Conservation (phyloP, 2,797 vertebrate species). For the Cynodonichthys magdalenae region DNA sequence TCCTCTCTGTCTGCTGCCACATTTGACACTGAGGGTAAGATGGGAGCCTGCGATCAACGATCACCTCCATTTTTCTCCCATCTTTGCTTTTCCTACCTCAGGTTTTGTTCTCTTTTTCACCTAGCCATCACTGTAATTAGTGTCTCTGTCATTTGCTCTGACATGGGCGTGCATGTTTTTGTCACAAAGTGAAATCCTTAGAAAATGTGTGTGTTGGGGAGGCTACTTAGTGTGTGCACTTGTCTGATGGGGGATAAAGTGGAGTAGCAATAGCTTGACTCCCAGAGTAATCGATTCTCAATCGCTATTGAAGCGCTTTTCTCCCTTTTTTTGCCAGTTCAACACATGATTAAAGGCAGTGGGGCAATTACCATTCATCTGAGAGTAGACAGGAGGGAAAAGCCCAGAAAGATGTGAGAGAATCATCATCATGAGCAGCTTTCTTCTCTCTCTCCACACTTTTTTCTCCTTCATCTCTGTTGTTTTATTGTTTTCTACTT, state of each 20-base stretch:
- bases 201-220: conserved; percentile 9
- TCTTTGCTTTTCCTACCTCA: conserved; percentile 14
- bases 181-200: conserved; percentile 14
- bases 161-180: conserved; percentile 37
- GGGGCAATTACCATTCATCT: conserved; percentile 80
- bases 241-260: conserved; percentile 36
- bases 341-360: conserved; percentile 80
- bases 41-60: conserved; percentile 38
- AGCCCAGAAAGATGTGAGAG: conserved; percentile 72
- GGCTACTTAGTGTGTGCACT: conserved; percentile 2
- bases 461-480: conserved; percentile 11
- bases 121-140: conserved; percentile 74
- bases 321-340: conserved; percentile 73
- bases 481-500: conserved; percentile 13
- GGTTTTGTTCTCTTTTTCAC: conserved; percentile 49
- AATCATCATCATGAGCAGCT: conserved; percentile 74
- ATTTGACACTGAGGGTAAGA: conserved; percentile 52
- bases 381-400: conserved; percentile 70
- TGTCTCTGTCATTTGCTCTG: conserved; percentile 59
- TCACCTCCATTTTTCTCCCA: conserved; percentile 45
- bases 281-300: conserved; percentile 75
- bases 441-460: conserved; percentile 11
- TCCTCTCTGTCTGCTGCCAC: conserved; percentile 57
- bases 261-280: conserved; percentile 63
- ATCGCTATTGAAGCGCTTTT: conserved; percentile 72